Percentiles rank a stretch among this genome's conserved stretches.
Evolutionary conservation across 2,797 vertebrate genomes (phyloP).

Genomic region (Enteromius trimaculatus): DNA sequence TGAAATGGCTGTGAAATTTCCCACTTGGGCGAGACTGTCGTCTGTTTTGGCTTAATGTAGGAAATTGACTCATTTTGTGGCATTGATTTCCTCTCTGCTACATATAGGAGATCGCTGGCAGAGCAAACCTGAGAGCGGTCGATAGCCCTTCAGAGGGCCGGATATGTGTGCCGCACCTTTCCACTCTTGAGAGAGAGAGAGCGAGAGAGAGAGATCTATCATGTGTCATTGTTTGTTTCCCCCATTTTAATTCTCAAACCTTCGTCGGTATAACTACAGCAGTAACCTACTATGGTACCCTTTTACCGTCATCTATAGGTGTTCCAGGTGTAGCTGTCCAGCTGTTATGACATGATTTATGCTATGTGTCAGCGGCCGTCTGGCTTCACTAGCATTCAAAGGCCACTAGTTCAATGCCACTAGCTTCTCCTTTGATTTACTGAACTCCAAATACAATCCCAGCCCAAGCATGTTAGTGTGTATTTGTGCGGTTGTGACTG

Average conservation of each 20-base stretch:
- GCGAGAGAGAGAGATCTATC: neutral
- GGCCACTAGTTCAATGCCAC: constrained; percentile 29
- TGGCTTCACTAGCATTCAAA: constrained; percentile 26
- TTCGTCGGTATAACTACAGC: constrained; percentile 14
- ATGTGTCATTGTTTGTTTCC: constrained; percentile 33
- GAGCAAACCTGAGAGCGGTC: constrained; percentile 67
- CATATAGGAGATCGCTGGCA: constrained; percentile 67
- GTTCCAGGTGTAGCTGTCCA: constrained; percentile 16
- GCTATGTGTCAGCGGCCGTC: constrained; percentile 30
- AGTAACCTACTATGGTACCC: constrained; percentile 8
- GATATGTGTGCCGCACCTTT: constrained; percentile 60
- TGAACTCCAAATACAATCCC: neutral
- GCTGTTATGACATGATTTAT: constrained; percentile 38
- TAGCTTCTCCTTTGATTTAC: constrained; percentile 32
- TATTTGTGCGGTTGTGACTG: neutral
- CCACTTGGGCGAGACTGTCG: constrained; percentile 64
- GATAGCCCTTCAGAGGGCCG: constrained; percentile 65
- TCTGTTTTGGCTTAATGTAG: constrained; percentile 64
- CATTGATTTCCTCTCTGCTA: constrained; percentile 72
- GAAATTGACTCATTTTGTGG: constrained; percentile 71
- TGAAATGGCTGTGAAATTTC: constrained; percentile 66
- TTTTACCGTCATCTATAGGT: constrained; percentile 8
- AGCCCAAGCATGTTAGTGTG: neutral
- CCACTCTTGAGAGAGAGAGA: constrained; percentile 14
- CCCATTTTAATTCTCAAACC: constrained; percentile 35